Base-by-base conservation (phyloP, 2,888 invertebrate genomes). In the Polymixis flavicincta region DNA sequence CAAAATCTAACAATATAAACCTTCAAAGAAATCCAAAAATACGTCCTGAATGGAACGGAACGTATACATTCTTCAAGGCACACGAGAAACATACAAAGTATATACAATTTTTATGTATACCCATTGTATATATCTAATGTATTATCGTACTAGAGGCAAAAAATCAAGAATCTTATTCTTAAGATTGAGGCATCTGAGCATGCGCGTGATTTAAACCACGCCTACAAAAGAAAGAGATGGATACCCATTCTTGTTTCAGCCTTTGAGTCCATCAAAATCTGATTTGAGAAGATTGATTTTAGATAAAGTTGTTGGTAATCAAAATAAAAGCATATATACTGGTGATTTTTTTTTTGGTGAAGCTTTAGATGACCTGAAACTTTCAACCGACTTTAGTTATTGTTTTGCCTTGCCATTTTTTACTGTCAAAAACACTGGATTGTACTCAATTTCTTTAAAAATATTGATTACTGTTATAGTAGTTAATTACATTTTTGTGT, bases 141-240 rank as follows among this genome's bases (percentile, higher is more conserved):
- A 92, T 92, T 92, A 93, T 91, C 90, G 83, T 80, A 80, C 74
- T 77, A 90, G 89, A 90, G 83, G 91, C 93, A 93, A 93, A 93
- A 94, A 93, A 92, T 90, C 90, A 88, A 90, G 88, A 85, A 88
- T 95, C 95, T 95, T 95, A 94, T 95, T 95, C 95, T 96, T 95
- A 94, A 95, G 95, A 94, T 92, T 85, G 85, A 69, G 76, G 50
- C 3, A 55, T 80, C 61, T 88, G 92, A 93, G 96, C 96, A 95
- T 96, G 96, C 95, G 95, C 93, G 85, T 55, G 50, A 52, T 60
- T 69, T 77, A 92, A 91, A 93, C 96, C 91, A 89, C 96, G 95
- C 96, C 96, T 93, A 83, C 82, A 84, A 64, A 74, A 68, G 95
- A 96, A 90, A 92, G 94, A 92, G 96, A 96, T 90, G 90, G 90